A percentile compares a stretch with the other conserved stretches of the same genome.
These are phyloP conservation scores for Polydrusus cervinus DNA, from an alignment of 2,888 invertebrate genomes.

Conservation along the genomic window DNA sequence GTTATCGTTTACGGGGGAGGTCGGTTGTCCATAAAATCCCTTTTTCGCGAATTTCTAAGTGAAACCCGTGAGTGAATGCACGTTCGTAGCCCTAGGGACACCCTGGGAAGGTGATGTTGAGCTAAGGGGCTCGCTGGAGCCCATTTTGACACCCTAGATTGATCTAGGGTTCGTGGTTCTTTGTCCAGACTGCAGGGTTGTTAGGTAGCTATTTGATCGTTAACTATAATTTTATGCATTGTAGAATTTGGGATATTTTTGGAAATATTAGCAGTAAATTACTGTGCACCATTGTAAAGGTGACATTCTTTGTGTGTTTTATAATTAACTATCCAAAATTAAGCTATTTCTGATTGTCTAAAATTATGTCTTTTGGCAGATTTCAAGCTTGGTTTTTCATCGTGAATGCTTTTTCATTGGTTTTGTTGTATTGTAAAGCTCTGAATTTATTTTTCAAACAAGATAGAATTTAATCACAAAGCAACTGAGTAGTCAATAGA, in stretches of 20 bases:
- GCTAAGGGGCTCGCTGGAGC: conserved; percentile 54
- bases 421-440: too few species aligned
- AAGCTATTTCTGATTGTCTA: conserved; percentile 14
- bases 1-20: conserved; percentile 84
- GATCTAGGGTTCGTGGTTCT: conserved; percentile 61
- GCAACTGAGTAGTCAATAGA: too few species aligned
- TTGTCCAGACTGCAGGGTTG: conserved; percentile 75
- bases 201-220: conserved; percentile 50
- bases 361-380: not conserved
- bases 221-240: conserved; percentile 33
- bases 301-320: conserved; percentile 22
- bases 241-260: conserved; percentile 21
- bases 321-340: not conserved
- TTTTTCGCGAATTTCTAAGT: conserved; percentile 64
- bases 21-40: conserved; percentile 63
- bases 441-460: too few species aligned
- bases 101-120: conserved; percentile 61
- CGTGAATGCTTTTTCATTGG: too few species aligned
- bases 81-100: conserved; percentile 53
- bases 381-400: not conserved
- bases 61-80: conserved; percentile 60
- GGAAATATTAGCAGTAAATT: not conserved
- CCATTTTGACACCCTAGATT: conserved; percentile 40
- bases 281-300: not conserved
- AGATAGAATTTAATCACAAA: too few species aligned